phyloP scores from a whole-genome alignment of 2,113 vertebrate genomes.

The Neolamprologus devosi region DNA sequence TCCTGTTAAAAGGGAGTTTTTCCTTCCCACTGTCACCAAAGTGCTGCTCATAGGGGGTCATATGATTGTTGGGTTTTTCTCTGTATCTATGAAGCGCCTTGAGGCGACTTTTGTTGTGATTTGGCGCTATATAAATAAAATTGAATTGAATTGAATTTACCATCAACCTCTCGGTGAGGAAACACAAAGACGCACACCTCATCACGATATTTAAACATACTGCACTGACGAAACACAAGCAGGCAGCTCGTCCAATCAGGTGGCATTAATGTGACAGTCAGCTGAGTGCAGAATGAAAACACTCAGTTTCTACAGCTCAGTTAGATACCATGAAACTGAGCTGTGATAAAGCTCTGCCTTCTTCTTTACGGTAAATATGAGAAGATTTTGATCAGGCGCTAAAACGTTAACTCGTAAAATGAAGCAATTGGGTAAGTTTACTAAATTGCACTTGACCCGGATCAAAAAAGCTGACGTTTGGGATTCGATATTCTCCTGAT shows the following conservation, averaged over 20 bases:
- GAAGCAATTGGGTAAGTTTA: neutral
- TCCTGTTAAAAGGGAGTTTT: no score
- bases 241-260: neutral
- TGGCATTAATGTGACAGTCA: neutral
- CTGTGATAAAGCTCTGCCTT: neutral
- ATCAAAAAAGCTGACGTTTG: neutral
- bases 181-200: neutral
- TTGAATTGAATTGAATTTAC: neutral
- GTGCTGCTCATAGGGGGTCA: no score
- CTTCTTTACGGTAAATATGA: neutral
- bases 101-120: no score
- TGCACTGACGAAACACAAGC: neutral
- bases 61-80: no score
- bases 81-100: no score
- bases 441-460: neutral
- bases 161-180: neutral
- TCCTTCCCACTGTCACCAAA: no score
- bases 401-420: neutral
- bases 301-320: neutral
- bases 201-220: neutral
- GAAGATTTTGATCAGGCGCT: neutral
- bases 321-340: neutral
- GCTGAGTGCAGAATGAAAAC: neutral
- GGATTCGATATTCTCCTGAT: slow-evolving; percentile 2
- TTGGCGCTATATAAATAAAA: no score